Percentiles rank a stretch among this genome's conserved stretches.
These are phyloP conservation scores for Heliconius eleuchia DNA, from an alignment of 1,140 invertebrate genomes.

Conservation along the genomic window DNA sequence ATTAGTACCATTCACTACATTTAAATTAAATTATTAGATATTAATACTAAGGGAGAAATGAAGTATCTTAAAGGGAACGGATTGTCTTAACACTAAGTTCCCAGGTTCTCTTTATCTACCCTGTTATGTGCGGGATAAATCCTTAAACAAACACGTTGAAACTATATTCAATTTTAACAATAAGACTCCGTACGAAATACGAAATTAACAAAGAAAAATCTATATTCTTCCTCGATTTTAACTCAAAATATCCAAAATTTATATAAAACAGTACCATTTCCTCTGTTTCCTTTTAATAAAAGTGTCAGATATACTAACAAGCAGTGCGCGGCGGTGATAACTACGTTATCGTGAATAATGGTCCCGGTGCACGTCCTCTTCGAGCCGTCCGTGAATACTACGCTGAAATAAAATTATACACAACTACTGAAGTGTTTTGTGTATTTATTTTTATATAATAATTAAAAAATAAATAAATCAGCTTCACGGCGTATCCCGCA, in stretches of 20 bases:
- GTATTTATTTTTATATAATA: no score
- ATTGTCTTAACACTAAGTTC: no score
- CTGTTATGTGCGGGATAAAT: no score
- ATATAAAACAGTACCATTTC: neutral
- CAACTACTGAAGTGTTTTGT: no score
- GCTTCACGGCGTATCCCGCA: no score
- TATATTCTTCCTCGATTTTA: neutral
- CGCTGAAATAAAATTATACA: constrained; percentile 44
- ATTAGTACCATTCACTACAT: neutral
- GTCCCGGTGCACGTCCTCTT: constrained; percentile 58
- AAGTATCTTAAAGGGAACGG: no score
- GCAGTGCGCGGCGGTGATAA: constrained; percentile 63
- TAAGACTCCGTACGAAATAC: no score
- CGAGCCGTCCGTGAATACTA: constrained; percentile 52
- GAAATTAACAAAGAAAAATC: neutral
- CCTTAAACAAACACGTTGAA: no score
- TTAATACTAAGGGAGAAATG: no score
- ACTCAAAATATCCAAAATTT: neutral
- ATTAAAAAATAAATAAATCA: no score
- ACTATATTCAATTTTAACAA: no score
- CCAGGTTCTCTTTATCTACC: no score
- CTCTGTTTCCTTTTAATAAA: neutral
- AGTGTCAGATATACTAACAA: constrained; percentile 54
- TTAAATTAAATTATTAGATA: neutral
- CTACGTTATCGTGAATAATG: constrained; percentile 60